Conservation (phyloP, 2,113 vertebrate genomes). For the Smithornis capensis region DNA sequence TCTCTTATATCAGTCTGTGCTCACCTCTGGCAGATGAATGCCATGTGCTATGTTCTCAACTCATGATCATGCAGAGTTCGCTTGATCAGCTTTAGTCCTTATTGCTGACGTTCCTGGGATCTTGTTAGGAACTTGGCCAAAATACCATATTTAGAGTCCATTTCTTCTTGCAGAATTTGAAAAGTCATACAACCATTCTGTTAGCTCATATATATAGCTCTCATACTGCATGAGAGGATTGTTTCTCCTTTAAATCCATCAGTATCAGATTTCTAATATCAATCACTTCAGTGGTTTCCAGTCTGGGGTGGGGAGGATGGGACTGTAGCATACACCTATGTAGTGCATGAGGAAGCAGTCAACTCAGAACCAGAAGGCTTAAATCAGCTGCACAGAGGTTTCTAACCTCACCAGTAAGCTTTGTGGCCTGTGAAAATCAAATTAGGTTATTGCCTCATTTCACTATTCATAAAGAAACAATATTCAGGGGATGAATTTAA, state of each 20-base stretch:
- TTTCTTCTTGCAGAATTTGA: not conserved
- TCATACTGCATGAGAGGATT: not conserved
- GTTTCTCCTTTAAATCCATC: not conserved
- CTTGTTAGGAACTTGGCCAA: not conserved
- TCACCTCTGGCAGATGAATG: not conserved
- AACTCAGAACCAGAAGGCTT: not conserved
- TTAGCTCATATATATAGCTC: not conserved
- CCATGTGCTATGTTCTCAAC: not conserved
- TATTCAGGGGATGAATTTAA: not conserved
- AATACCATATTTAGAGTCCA: not conserved
- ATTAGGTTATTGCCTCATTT: constrained; percentile 12
- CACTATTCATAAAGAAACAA: not conserved
- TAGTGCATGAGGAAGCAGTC: not conserved
- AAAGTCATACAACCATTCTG: not conserved
- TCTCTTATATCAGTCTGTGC: not conserved
- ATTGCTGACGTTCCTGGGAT: not conserved
- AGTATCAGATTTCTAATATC: not conserved
- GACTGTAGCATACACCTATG: not conserved
- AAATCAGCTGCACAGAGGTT: not conserved
- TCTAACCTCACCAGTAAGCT: not conserved
- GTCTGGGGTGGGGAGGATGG: not conserved
- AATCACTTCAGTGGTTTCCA: not conserved
- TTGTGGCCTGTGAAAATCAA: constrained; percentile 1
- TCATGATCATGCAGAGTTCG: not conserved
- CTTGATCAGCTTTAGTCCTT: not conserved